Evolutionary conservation across 1,140 invertebrate species (phyloP), one percentile per base, ranked within the genome.

Genomic region (Bombus waltoni): DNA sequence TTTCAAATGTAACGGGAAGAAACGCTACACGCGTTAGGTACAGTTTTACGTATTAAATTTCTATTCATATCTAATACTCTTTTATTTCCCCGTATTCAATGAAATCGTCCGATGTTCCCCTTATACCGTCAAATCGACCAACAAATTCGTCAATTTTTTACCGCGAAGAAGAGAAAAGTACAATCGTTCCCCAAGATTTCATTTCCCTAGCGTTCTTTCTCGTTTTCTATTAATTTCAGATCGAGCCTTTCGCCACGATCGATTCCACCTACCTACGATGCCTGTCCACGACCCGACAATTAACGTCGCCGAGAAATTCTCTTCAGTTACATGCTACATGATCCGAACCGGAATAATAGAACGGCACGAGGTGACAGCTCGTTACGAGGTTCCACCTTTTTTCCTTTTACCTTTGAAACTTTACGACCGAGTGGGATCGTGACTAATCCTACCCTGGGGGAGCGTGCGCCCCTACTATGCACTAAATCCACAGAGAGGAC

Each of bases 391-490:
- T n/a, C 47, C 59, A 74, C 71, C 57, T 81, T 85, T 81, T 85
- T 38, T n/a, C 76, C 72, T 85, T 81, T 81, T 75, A 75, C 84
- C 84, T 85, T 85, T 81, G 71, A 81, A 85, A 85, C 71, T 85
- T 85, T 81, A 85, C 78, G 84, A 81, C 77, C 70, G 84, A 85
- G 59, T 70, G 32, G 79, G 62, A 85, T 85, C 84, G 79, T 85
- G 84, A 85, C 78, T 85, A 85, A 85, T 85, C 78, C 84, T 65
- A 85, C 78, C 78, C 84, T 75, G 22, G 84, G 72, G 79, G 84
- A 68, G 83, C 35, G 77, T 57, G 83, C 83, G 59, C 78, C 78
- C 83, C 83, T 85, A 81, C 83, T 74, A 47, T 57, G 35, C 83
- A 32, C 44, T 81, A 84, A 81, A 73, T 74, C 57, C 57, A 42